phyloP scores from a whole-genome alignment of 2,888 invertebrate genomes.

The Cabera pusaria region DNA sequence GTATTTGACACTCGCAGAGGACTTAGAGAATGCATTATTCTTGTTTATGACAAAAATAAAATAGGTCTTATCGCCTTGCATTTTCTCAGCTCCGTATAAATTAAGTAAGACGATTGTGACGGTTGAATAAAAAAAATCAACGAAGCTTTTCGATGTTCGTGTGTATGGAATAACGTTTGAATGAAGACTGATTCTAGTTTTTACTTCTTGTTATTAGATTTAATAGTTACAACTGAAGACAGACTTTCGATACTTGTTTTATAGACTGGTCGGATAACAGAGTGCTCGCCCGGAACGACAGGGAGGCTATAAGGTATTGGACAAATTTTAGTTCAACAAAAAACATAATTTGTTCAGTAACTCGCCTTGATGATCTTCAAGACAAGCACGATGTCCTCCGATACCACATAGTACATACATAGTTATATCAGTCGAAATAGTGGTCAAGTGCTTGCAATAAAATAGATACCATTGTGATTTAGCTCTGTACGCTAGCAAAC shows the following conservation, averaged over 20 bases:
- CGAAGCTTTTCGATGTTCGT: conserved; percentile 31
- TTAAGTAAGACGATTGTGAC: conserved; percentile 3
- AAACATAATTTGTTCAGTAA: too few species aligned
- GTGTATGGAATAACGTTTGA: conserved; percentile 55
- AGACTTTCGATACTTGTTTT: conserved; percentile 32
- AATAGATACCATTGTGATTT: too few species aligned
- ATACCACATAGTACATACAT: too few species aligned
- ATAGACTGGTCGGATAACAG: too few species aligned
- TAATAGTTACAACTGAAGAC: conserved; percentile 36
- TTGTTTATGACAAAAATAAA: conserved; percentile 27
- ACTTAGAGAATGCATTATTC: conserved; percentile 22
- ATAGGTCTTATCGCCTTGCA: conserved; percentile 21
- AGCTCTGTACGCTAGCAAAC: too few species aligned
- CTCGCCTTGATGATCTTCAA: too few species aligned
- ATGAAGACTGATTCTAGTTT: conserved; percentile 77
- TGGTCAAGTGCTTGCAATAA: too few species aligned
- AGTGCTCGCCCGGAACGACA: too few species aligned
- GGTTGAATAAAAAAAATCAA: conserved; percentile 9
- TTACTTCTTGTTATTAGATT: conserved; percentile 54
- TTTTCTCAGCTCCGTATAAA: conserved; percentile 19
- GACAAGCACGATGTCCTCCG: too few species aligned
- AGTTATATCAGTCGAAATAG: too few species aligned
- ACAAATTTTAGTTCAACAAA: too few species aligned
- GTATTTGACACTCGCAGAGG: conserved; percentile 1
- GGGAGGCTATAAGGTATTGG: too few species aligned